phyloP scores from a whole-genome alignment of 2,888 invertebrate genomes.

The Drosophila falleni region DNA sequence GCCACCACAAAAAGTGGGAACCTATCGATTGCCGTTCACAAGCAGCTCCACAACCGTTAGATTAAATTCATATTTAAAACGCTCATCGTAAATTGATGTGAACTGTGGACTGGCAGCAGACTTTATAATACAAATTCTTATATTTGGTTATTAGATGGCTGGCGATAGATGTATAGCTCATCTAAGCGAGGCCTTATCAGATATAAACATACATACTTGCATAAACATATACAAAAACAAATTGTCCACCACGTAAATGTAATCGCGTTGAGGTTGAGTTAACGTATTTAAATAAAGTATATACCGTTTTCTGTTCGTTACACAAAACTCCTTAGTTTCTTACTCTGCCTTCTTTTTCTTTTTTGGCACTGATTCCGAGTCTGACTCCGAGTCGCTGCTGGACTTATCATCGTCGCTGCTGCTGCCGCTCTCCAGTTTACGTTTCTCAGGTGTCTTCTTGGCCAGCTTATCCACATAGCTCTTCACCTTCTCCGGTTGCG shows the following conservation, averaged over 20 bases:
- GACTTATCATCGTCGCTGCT: constrained; percentile 45
- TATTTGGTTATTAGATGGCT: constrained; percentile 55
- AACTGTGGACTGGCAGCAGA: neutral
- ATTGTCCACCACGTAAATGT: constrained; percentile 57
- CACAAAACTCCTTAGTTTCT: constrained; percentile 37
- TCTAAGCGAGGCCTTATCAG: constrained; percentile 57
- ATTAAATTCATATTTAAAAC: constrained; percentile 7
- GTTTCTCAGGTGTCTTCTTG: constrained; percentile 73
- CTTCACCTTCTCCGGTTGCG: constrained; percentile 89
- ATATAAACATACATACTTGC: constrained; percentile 39
- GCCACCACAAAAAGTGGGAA: constrained; percentile 14
- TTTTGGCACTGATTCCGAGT: constrained; percentile 58
- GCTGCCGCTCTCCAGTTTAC: constrained; percentile 58
- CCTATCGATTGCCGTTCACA: constrained; percentile 19
- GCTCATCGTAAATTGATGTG: constrained; percentile 5
- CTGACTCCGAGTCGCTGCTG: constrained; percentile 48
- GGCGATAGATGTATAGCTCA: constrained; percentile 52
- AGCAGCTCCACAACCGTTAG: constrained; percentile 2
- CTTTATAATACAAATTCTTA: constrained; percentile 29
- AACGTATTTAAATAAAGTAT: constrained; percentile 70
- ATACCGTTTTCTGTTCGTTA: constrained; percentile 75
- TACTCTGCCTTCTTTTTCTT: constrained; percentile 63
- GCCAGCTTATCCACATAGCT: constrained; percentile 85
- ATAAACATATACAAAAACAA: constrained; percentile 49
- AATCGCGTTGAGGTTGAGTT: constrained; percentile 71